Evolutionary conservation across 2,888 invertebrate species (phyloP), one percentile per base, ranked within the genome.

Genomic region (Galeruca laticollis): DNA sequence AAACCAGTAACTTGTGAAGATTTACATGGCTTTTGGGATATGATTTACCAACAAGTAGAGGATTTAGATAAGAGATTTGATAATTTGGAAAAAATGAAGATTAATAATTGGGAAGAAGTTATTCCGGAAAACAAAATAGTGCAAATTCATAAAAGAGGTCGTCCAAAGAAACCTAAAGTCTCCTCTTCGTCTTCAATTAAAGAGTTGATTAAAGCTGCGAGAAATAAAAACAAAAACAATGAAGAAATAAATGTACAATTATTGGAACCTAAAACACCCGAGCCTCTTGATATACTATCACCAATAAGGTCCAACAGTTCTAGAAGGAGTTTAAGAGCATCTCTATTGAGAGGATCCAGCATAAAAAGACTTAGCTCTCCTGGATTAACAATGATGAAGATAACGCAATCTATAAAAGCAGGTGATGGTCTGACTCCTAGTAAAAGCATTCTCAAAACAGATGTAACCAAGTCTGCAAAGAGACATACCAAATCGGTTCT

Each of bases 21-120:
- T 86, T 87, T 96, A 65, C 92, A 91, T 77, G 95, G 95, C 31
- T 96, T 95, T 86, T 96, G 95, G 95, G 95, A 95, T 79, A 92
- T 94, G 91, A 90, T 94, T 43, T 90, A 89, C 76, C 90, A 94
- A 84, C 94, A 95, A 87, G 89, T 93, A 0, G 90, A 89, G 64
- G 90, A 93, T 77, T 87, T 93, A 3, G 88, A 91, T 78, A 84
- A 88, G 78, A 84, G 90, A 61, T 92, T 92, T 81, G 87, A 86
- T 69, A 86, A 88, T 69, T 78, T 90, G 13, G 85, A 87, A 33
- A 83, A 84, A 66, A 72, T 88, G 13, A 86, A 86, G 26, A 78
- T 80, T 0, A 86, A 87, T 15, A 71, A 76, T 71, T 90, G 91
- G 91, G 79, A 83, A 18, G 89, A 89, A 71, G 86, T 88, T 1